A percentile compares a stretch with the other conserved stretches of the same genome.
Evolutionary conservation across 2,888 invertebrate species (phyloP).

Genomic region (Pseudeuparius sepicola): DNA sequence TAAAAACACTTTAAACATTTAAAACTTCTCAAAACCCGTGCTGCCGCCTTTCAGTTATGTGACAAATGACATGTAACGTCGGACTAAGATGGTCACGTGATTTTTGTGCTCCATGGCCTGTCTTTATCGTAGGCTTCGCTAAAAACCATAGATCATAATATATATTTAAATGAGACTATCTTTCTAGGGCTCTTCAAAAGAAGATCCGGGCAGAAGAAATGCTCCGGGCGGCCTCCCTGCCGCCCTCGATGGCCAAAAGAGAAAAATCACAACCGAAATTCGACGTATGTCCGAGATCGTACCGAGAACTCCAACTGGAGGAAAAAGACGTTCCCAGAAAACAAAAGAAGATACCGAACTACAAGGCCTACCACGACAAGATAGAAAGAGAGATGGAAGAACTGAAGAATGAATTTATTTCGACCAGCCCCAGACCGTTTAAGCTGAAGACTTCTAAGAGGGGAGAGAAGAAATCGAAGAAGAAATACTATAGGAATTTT

Average conservation of each 20-base stretch:
- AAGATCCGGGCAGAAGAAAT: constrained; percentile 61
- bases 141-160: too few relatives aligned
- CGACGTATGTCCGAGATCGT: constrained; percentile 35
- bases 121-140: too few relatives aligned
- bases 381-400: constrained; percentile 35
- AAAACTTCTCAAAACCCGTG: too few relatives aligned
- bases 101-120: too few relatives aligned
- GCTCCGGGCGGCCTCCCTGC: constrained; percentile 53
- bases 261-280: constrained; percentile 38
- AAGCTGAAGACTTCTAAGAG: constrained; percentile 42
- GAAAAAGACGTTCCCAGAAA: constrained; percentile 21
- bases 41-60: too few relatives aligned
- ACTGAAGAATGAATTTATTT: constrained; percentile 39
- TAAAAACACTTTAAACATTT: too few relatives aligned
- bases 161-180: too few relatives aligned
- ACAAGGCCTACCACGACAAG: constrained; percentile 37
- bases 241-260: constrained; percentile 58
- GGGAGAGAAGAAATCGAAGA: constrained; percentile 16
- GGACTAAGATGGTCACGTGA: too few relatives aligned
- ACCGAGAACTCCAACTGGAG: constrained; percentile 28
- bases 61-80: too few relatives aligned
- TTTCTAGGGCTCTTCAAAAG: constrained; percentile 49
- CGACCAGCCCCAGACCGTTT: constrained; percentile 36
- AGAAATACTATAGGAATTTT: constrained; percentile 24
- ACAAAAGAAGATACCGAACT: constrained; percentile 28